Base-by-base conservation (phyloP, 1,140 invertebrate species). In the Spodoptera litura region DNA sequence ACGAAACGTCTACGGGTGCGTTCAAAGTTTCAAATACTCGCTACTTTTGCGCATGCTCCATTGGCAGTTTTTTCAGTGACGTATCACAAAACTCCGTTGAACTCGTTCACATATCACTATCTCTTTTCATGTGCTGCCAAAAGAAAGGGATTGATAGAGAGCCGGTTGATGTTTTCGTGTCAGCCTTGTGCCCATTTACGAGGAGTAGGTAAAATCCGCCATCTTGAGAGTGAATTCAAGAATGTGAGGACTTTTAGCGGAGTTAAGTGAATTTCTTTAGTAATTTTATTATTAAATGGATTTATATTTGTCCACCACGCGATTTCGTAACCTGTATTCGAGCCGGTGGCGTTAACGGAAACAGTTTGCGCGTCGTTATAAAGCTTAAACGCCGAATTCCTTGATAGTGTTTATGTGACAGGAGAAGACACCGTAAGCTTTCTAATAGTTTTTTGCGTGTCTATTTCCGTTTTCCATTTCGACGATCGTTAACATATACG, bases 151-250 rank as follows among this genome's bases (percentile, higher is more conserved):
- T 90, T 89, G 88, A 89, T 92, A 92, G 88, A 93, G 91, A 90
- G 92, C 89, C 90, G 92, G 92, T 93, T 93, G 91, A 93, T 94
- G 94, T 93, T 94, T 92, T 93, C 93, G 91, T 95, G 94, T 94
- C 94, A 95, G 93, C 94, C 91, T 94, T 94, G 94, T 94, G 89
- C 93, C 91, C 93, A 93, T 94, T 94, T 94, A 93, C 91, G 91
- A 93, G 89, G 88, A 93, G 91, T 94, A 94, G 91, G 92, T 93
- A 93, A 94, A 94, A 93, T 94, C 94, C 93, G 94, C 94, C 94
- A 95, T 95, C 94, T 95, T 95, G 93, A 94, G 93, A 95, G 92
- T 94, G 91, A 91, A 93, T 94, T 94, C 91, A 94, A 93, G 91
- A 93, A 92, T 94, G 91, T 93, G 89, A 91, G 91, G 91, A 94